phyloP scores from a whole-genome alignment of 2,797 vertebrate genomes.

The Megalops cyprinoides region DNA sequence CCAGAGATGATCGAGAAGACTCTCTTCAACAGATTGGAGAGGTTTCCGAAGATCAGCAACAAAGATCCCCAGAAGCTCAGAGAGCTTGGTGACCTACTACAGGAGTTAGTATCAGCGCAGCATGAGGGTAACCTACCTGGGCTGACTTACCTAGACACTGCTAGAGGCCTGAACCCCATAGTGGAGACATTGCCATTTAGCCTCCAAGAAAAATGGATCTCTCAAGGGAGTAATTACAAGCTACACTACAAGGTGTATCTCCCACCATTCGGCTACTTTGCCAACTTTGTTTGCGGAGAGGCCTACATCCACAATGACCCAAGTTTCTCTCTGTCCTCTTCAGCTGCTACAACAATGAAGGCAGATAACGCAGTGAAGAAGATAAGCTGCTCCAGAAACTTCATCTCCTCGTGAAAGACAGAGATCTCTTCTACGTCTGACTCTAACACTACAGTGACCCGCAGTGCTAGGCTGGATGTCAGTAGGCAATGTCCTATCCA shows the following conservation, averaged over 20 bases:
- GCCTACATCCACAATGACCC: not conserved
- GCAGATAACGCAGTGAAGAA: not conserved
- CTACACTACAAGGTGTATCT: not conserved
- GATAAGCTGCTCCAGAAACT: not conserved
- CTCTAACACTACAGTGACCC: not conserved
- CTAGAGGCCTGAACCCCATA: conserved; percentile 21
- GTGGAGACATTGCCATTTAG: conserved; percentile 27
- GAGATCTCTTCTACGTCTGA: not conserved
- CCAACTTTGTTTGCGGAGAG: not conserved
- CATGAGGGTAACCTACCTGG: not conserved
- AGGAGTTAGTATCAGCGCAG: not conserved
- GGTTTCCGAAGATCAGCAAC: not conserved
- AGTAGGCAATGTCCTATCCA: not conserved
- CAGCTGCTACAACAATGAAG: not conserved
- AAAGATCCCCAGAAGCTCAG: conserved; percentile 14
- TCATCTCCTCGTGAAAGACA: not conserved
- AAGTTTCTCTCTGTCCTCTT: not conserved
- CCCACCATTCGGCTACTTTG: conserved; percentile 9
- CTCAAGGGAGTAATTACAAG: not conserved
- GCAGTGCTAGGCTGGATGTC: not conserved
- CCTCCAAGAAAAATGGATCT: conserved; percentile 22
- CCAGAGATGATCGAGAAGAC: conserved; percentile 1
- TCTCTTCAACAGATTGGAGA: conserved; percentile 6
- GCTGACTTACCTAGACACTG: too few relatives aligned
- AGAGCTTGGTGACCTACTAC: conserved; percentile 4